Conservation (phyloP, 1,140 invertebrate species). For the Andricus grossulariae region DNA sequence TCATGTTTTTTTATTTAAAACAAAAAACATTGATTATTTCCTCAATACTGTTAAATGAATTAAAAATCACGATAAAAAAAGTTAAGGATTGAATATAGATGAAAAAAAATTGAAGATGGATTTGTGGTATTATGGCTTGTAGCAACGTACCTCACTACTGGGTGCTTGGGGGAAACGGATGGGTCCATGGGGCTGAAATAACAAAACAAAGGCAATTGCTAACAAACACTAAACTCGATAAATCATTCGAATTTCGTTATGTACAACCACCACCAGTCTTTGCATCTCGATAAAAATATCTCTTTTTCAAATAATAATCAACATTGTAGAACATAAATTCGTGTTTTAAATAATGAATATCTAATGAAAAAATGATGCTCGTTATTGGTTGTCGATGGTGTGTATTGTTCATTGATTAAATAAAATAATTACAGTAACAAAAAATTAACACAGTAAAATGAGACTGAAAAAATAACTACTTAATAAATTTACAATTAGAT, state of each 20-base stretch:
- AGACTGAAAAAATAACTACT: background rate
- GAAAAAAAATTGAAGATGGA: constrained; percentile 54
- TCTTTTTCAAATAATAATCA: background rate
- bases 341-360: background rate
- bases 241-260: constrained; percentile 62
- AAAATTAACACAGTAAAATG: background rate
- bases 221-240: constrained; percentile 73
- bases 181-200: constrained; percentile 82
- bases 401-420: background rate
- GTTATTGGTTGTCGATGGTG: background rate
- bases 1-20: background rate
- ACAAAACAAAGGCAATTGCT: constrained; percentile 79
- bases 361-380: constrained; percentile 10
- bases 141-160: constrained; percentile 80
- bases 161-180: constrained; percentile 76
- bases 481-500: background rate
- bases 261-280: constrained; percentile 60
- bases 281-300: constrained; percentile 33
- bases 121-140: constrained; percentile 69
- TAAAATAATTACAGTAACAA: background rate
- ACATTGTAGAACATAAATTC: constrained; percentile 2
- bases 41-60: background rate
- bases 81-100: constrained; percentile 32
- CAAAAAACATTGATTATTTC: background rate
- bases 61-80: constrained; percentile 31